Evolutionary conservation across 2,113 vertebrate genomes (phyloP), one percentile per base, ranked within the genome.

Genomic region (Corythoichthys intestinalis): DNA sequence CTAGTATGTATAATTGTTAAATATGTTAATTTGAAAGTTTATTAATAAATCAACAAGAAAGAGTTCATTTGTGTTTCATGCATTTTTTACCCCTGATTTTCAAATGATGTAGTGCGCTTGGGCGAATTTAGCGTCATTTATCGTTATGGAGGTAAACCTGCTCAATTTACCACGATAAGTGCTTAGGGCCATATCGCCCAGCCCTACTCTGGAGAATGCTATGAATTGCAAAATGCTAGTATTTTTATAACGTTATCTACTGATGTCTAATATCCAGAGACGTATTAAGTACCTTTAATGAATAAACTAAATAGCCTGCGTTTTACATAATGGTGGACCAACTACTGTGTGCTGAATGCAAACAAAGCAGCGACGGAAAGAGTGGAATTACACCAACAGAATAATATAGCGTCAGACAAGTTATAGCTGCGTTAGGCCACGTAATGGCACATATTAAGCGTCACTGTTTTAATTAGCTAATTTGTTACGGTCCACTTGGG

Each of bases 401-500:
- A 46, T 63, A 47, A 47, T 47, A n/a, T 63, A 34, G 61, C 44
- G 20, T 20, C 8, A 63, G 44, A 63, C 44, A 63, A 47, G 61
- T 63, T 63, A 52, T 52, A 50, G 48, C 34, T 39, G 15, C 39
- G 14, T 66, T 66, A 39, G 35, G 47, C 8, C 34, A 39, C 64
- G 35, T 79, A 81, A 83, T 61, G 53, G 69, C 57, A 75, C 63
- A 74, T 72, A 9, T 80, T 72, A 70, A 67, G 67, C 81, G 65
- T 76, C 72, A 66, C 38, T 68, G 38, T 74, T 78, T 80, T 74
- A 76, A 81, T 81, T 66, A 68, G 65, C 58, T 68, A 52, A 65
- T 84, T 83, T 59, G 67, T 66, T 78, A 67, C 37, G 10, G 39
- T 63, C 74, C 84, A 74, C 72, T 71, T 60, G 82, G 75, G 82